A percentile compares a stretch with the other conserved stretches of the same genome.
Evolutionary conservation across 2,113 vertebrate species (phyloP).

Genomic region (Tonatia bakeri): DNA sequence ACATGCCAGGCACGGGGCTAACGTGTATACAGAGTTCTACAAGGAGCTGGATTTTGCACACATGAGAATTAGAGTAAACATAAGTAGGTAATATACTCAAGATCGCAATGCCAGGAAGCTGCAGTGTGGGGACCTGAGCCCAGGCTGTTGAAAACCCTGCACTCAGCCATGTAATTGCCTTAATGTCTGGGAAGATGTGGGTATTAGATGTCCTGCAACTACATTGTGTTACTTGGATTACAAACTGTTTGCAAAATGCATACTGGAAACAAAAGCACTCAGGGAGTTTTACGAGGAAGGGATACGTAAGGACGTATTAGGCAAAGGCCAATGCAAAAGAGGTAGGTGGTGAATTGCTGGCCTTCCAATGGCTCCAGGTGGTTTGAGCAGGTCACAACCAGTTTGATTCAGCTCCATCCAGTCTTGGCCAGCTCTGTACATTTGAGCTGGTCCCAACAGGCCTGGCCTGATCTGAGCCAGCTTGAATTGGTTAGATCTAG

Average conservation of each 20-base stretch:
- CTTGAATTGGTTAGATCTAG: conserved; percentile 46
- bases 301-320: not conserved
- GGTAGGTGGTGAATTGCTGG: not conserved
- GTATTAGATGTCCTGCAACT: not conserved
- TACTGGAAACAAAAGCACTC: not conserved
- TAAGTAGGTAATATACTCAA: not conserved
- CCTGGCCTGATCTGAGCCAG: conserved; percentile 31
- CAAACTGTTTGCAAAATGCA: not conserved
- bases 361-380: not conserved
- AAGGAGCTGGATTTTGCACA: not conserved
- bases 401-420: conserved; percentile 7
- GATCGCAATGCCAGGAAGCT: not conserved
- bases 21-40: not conserved
- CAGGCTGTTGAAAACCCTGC: too few species aligned
- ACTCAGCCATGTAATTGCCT: not conserved
- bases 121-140: not conserved
- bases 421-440: conserved; percentile 19
- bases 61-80: not conserved
- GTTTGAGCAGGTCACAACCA: not conserved
- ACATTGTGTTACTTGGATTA: not conserved
- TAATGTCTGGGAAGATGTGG: not conserved
- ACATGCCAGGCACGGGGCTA: not conserved
- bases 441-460: not conserved
- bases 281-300: conserved; percentile 21
- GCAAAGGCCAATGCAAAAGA: not conserved